Evolutionary conservation across 1,140 invertebrate genomes (phyloP).

Genomic region (Apolygus lucorum): DNA sequence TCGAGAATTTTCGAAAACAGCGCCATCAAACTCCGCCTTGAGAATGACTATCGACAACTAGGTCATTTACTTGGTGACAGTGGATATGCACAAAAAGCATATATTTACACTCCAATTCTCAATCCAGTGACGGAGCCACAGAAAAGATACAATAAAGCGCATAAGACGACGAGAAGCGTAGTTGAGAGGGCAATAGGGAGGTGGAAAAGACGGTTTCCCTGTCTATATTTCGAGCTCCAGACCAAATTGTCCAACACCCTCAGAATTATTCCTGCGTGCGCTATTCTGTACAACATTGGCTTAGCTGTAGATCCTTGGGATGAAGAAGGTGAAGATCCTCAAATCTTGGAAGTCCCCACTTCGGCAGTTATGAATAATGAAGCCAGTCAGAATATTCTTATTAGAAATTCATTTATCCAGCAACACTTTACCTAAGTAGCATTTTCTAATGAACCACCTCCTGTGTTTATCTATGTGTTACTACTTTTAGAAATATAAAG

Average conservation of each 20-base stretch:
- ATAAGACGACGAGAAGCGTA: background rate
- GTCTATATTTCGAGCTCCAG: background rate
- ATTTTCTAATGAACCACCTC: too few relatives aligned
- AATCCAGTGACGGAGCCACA: background rate
- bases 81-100: background rate
- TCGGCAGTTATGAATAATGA: too few relatives aligned
- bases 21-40: background rate
- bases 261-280: background rate
- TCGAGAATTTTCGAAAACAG: conserved; percentile 33
- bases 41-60: background rate
- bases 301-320: background rate
- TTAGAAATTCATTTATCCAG: too few relatives aligned
- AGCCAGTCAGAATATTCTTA: too few relatives aligned
- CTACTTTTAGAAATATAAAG: too few relatives aligned
- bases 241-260: background rate
- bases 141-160: background rate
- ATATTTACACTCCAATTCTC: background rate
- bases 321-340: too few relatives aligned
- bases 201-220: background rate
- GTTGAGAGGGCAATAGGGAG: background rate
- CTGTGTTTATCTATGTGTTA: too few relatives aligned
- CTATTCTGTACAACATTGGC: background rate
- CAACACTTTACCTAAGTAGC: too few relatives aligned
- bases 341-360: too few relatives aligned
- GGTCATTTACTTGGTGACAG: background rate